Evolutionary conservation across 1,140 invertebrate genomes (phyloP), one percentile per base, ranked within the genome.

Genomic region (Oedothorax gibbosus): DNA sequence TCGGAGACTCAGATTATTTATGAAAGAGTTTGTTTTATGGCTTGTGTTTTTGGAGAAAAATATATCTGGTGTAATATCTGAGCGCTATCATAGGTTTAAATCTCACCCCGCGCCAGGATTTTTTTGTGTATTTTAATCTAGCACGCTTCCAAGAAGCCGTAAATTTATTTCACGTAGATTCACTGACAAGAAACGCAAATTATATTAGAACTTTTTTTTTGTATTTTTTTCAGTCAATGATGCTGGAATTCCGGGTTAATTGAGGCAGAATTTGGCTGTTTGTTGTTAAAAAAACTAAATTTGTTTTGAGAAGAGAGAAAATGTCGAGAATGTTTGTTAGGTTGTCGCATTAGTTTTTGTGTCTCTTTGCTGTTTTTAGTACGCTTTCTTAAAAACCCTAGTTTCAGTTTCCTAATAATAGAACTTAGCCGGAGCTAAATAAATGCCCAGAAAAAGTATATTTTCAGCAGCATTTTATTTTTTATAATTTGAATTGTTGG

Each of bases 21-120:
- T 82, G 79, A 69, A 72, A 82, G 68, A 62, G 79, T 72, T 72
- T 82, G 79, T 82, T 82, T 82, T 82, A 82, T 62, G 79, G 79
- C 79, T 49, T 62, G 15, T 82, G 79, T 82, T 82, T 35, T 82
- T 82, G 57, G 56, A 82, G 79, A 82, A 82, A 82, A 72, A 56
- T 82, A 82, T 69, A 82, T 82, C 57, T 69, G 57, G 21, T 72
- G 56, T 82, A 62, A 72, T 71, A 82, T 82, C 56, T 82, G 65
- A 8, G 56, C 79, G 56, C 79, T 68, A 57, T 82, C 56, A 20
- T 18, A 21, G 51, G 69, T 20, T 82, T 62, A 82, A 82, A 62
- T 82, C 79, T 82, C 21, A 82, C 69, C 35, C 49, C n/a, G 49
- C 10, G 7, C 56, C 35, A 18, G 35, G 21, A 8, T 76, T 76